phyloP scores from a whole-genome alignment of 1,140 invertebrate species.

The Trypoxylus dichotomus region DNA sequence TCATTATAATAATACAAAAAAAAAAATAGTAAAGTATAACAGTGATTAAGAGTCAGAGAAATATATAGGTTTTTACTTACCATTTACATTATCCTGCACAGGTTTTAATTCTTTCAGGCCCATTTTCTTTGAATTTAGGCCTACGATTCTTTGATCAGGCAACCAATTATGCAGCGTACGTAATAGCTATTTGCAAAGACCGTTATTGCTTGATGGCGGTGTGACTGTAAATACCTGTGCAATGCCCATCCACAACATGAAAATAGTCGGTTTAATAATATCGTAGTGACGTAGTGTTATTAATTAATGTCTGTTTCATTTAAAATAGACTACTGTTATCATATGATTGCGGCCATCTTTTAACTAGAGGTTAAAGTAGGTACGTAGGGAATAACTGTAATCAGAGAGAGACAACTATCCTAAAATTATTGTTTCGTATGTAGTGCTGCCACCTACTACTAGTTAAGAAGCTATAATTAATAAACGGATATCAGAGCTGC shows the following conservation, averaged over 20 bases:
- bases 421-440: neutral
- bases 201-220: neutral
- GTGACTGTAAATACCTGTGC: neutral
- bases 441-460: neutral
- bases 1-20: too few species aligned
- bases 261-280: too few species aligned
- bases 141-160: neutral
- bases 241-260: too few species aligned
- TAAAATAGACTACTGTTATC: too few species aligned
- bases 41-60: too few species aligned
- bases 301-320: too few species aligned
- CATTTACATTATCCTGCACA: conserved; percentile 1
- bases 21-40: too few species aligned
- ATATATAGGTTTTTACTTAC: neutral
- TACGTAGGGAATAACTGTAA: neutral
- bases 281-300: too few species aligned
- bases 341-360: neutral
- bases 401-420: neutral
- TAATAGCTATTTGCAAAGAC: neutral
- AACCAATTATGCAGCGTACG: neutral
- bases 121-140: neutral
- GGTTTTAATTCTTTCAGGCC: neutral
- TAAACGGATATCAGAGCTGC: too few species aligned
- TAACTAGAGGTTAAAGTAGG: neutral
- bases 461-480: too few species aligned